These are phyloP conservation scores for Cyclophora albipunctata DNA, from an alignment of 2,888 invertebrate species.

Conservation along the genomic window DNA sequence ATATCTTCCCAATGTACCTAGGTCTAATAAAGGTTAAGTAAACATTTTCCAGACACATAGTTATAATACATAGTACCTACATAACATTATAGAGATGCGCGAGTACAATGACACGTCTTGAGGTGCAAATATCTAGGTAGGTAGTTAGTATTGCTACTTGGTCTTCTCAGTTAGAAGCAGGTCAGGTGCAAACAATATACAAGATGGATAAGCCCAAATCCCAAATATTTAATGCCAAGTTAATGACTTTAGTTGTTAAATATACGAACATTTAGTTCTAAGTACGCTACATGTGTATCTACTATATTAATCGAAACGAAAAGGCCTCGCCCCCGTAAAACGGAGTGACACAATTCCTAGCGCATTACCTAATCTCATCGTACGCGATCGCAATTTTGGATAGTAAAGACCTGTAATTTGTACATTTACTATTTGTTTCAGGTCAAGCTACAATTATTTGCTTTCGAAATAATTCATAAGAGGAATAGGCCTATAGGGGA, in stretches of 20 bases:
- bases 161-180: background rate
- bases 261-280: too few relatives aligned
- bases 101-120: too few relatives aligned
- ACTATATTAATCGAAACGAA: constrained; percentile 46
- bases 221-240: too few relatives aligned
- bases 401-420: background rate
- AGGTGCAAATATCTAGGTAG: too few relatives aligned
- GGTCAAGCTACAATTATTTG: background rate
- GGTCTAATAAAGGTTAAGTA: too few relatives aligned
- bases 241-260: too few relatives aligned
- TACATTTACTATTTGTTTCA: background rate
- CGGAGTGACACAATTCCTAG: constrained; percentile 69
- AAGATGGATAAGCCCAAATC: too few relatives aligned
- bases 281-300: too few relatives aligned
- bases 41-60: too few relatives aligned
- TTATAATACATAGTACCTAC: too few relatives aligned
- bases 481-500: constrained; percentile 73
- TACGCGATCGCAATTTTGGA: constrained; percentile 44
- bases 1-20: background rate
- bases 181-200: too few relatives aligned
- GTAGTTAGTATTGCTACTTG: background rate
- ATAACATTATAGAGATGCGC: too few relatives aligned
- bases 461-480: constrained; percentile 19
- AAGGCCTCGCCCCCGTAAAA: constrained; percentile 61
- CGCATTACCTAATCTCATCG: constrained; percentile 61